Conservation (phyloP, 1,140 invertebrate genomes). For the Cyrtorhinus lividipennis region DNA sequence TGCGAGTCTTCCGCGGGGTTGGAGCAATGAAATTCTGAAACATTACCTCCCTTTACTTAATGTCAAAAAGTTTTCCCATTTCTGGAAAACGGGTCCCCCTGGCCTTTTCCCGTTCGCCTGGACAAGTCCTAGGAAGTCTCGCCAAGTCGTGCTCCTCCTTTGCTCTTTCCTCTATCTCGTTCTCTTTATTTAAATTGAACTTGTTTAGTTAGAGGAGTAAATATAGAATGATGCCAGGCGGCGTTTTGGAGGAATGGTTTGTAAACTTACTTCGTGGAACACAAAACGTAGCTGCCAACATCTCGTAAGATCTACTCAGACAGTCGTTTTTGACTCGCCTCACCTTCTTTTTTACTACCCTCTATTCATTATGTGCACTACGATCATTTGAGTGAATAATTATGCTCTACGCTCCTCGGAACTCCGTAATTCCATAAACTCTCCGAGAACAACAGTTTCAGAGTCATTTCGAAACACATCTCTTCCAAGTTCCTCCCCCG, state of each 20-base stretch:
- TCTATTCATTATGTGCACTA: too few relatives aligned
- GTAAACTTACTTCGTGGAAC: not conserved
- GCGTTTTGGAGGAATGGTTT: not conserved
- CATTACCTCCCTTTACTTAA: not conserved
- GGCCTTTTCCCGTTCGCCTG: not conserved
- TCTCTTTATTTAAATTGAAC: not conserved
- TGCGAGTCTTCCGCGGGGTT: not conserved
- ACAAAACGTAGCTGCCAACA: not conserved
- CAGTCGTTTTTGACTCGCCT: too few relatives aligned
- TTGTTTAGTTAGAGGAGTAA: not conserved
- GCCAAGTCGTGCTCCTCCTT: not conserved
- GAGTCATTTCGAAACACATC: too few relatives aligned
- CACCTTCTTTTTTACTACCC: too few relatives aligned
- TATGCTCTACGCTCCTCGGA: too few relatives aligned
- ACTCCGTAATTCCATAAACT: too few relatives aligned
- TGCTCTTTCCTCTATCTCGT: too few relatives aligned
- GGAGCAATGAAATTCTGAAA: not conserved
- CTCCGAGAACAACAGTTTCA: too few relatives aligned
- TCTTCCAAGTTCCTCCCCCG: too few relatives aligned
- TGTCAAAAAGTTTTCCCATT: not conserved
- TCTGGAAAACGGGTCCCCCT: not conserved
- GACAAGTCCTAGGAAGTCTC: not conserved
- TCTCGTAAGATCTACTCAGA: not conserved
- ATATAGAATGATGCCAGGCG: not conserved
- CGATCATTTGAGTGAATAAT: too few relatives aligned